Evolutionary conservation across 2,888 invertebrate genomes (phyloP).

Genomic region (Cyaniris semiargus): DNA sequence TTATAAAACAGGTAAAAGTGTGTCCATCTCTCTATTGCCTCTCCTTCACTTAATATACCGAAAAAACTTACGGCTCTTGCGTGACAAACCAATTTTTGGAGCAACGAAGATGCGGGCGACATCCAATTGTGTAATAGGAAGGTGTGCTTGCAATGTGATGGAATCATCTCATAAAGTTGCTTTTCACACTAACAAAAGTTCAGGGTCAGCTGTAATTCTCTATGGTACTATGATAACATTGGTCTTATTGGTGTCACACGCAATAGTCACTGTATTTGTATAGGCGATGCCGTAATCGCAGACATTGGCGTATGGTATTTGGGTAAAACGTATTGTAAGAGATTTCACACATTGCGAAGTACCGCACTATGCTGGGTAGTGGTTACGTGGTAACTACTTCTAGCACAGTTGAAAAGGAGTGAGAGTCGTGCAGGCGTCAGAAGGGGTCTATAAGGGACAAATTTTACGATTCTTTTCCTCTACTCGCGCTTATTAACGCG

Average conservation of each 20-base stretch:
- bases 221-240: neutral
- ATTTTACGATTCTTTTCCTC: neutral
- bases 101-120: neutral
- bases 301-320: neutral
- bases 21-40: too few species aligned
- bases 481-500: too few species aligned
- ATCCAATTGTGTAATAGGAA: neutral
- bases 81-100: neutral
- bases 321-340: neutral
- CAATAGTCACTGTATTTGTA: neutral
- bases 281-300: neutral
- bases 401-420: neutral
- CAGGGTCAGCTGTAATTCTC: neutral
- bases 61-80: too few species aligned
- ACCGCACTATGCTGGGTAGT: neutral
- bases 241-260: constrained; percentile 7
- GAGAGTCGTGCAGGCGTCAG: neutral
- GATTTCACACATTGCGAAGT: neutral
- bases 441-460: too few species aligned
- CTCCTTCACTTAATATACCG: too few species aligned
- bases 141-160: neutral
- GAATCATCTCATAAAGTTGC: neutral
- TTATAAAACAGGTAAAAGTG: too few species aligned
- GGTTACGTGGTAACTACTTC: neutral
- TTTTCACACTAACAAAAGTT: neutral